A percentile compares a stretch with the other conserved stretches of the same genome.
phyloP scores from a whole-genome alignment of 2,797 vertebrate genomes.

The Mormyrus proboscirostris region DNA sequence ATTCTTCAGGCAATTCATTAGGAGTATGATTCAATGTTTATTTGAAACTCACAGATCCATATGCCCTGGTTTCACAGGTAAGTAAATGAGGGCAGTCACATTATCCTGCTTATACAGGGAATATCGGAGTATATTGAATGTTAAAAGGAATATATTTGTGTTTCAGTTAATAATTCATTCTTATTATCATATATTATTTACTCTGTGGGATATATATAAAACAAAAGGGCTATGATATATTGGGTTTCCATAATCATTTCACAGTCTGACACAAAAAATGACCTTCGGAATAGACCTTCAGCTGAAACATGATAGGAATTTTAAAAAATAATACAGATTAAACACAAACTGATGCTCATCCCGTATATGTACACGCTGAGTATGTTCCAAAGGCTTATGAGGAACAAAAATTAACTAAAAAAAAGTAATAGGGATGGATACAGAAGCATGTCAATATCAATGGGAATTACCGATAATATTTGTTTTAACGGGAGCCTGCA shows the following conservation, averaged over 20 bases:
- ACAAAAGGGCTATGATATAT: background rate
- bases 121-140: background rate
- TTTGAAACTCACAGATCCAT: background rate
- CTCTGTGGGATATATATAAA: background rate
- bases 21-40: background rate
- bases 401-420: background rate
- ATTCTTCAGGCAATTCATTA: background rate
- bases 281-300: background rate
- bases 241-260: background rate
- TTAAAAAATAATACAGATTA: background rate
- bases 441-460: background rate
- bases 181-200: constrained; percentile 1
- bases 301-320: background rate
- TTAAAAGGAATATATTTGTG: background rate
- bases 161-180: background rate
- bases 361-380: background rate
- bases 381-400: background rate
- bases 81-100: background rate
- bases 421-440: background rate
- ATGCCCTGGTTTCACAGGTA: background rate
- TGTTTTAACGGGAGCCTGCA: background rate
- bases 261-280: constrained; percentile 13
- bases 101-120: background rate
- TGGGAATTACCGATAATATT: background rate
- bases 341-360: background rate